A percentile compares a stretch with the other conserved stretches of the same genome.
phyloP scores from a whole-genome alignment of 1,140 invertebrate genomes.

The Aphis gossypii region DNA sequence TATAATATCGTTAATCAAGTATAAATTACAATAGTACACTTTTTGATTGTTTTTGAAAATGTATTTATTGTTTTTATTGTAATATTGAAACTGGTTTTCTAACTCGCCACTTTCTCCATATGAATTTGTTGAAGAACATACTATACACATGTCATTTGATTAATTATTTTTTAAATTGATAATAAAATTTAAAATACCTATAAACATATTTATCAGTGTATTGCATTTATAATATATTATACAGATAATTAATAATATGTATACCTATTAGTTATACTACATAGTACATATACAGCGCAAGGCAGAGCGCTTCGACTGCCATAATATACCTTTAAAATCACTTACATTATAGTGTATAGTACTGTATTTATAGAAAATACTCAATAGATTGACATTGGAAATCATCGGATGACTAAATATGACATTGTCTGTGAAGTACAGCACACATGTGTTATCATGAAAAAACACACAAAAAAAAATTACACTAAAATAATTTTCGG shows the following conservation, averaged over 20 bases:
- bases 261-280: too few species aligned
- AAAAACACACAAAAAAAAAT: not conserved
- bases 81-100: constrained; percentile 36
- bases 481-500: not conserved
- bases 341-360: not conserved
- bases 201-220: not conserved
- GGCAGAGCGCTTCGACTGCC: not conserved
- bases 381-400: not conserved
- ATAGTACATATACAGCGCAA: not conserved
- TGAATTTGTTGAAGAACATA: not conserved
- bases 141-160: constrained; percentile 3
- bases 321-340: not conserved
- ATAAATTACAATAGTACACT: not conserved
- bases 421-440: not conserved
- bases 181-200: not conserved
- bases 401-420: not conserved
- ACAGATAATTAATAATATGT: not conserved
- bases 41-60: constrained; percentile 4
- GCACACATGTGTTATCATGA: not conserved
- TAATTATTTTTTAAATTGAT: not conserved
- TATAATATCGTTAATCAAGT: not conserved
- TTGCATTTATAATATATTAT: too few species aligned
- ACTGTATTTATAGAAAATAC: not conserved
- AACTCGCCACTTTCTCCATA: not conserved
- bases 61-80: not conserved